Evolutionary conservation across 2,113 vertebrate genomes (phyloP), one percentile per base, ranked within the genome.

Genomic region (Phalacrocorax carbo): DNA sequence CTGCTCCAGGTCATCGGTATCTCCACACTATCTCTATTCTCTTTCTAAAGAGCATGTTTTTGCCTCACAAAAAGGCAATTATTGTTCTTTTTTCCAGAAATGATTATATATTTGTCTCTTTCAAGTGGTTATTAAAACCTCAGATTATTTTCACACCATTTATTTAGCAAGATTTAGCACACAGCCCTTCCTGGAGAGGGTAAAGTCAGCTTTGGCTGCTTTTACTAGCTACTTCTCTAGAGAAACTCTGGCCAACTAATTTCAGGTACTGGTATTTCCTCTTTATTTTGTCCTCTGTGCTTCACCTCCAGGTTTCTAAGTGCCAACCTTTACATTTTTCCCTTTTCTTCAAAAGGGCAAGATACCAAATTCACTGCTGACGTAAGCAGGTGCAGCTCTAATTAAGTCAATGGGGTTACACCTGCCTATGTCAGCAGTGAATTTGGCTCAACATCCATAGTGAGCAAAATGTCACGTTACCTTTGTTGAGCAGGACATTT

Each of bases 381-480:
- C 0, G 2, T 90, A 84, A 93, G 77, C 46, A 80, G 60, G 38
- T 78, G 58, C 76, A 94, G 51, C 20, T 78, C 51, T 93, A 92
- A 93, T 96, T 81, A 91, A 93, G 58, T 72, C 78, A 76, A 42
- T 79, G 90, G 58, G 48, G 68, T 91, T 91, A 82, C 57, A 82
- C 66, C 26, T 94, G 87, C 57, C 36, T 89, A 21, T 81, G 86
- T 95, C 96, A 96, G 84, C 92, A 94, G 34, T 82, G 90, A 96
- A 76, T 91, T 92, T 95, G 92, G 58, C 80, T 93, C 1, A 1
- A 75, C 73, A 91, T 95, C 82, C 92, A 92, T 83, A 92, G 90
- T 94, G 97, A 97, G 93, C 85, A 97, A 98, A 98, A 98, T 97
- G 97, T 98, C 96, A 97, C 95, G 96, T 98, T 98, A 97, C 93